A percentile compares a stretch with the other conserved stretches of the same genome.
These are phyloP conservation scores for Dryas iulia DNA, from an alignment of 1,140 invertebrate genomes.

Conservation along the genomic window DNA sequence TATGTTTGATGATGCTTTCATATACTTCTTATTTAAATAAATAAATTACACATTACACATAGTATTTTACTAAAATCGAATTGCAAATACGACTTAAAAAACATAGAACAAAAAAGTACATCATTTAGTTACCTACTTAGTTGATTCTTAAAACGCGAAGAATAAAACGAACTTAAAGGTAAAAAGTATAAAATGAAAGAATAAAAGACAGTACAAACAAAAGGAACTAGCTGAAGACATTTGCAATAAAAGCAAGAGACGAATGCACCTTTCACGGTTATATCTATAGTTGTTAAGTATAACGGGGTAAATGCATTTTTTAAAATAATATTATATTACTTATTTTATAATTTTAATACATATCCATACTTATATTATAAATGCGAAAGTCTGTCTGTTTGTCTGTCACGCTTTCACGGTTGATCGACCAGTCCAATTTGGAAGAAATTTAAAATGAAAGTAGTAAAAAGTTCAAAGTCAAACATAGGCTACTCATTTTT, in stretches of 20 bases:
- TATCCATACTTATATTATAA: too few species aligned
- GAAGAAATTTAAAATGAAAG: too few species aligned
- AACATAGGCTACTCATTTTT: too few species aligned
- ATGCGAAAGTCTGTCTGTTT: too few species aligned
- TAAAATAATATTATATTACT: background rate
- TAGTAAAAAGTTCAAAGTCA: too few species aligned
- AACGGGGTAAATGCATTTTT: constrained; percentile 18
- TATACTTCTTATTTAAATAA: too few species aligned
- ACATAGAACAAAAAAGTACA: background rate
- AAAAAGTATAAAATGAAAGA: constrained; percentile 4
- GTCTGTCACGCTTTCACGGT: too few species aligned
- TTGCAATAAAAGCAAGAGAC: constrained; percentile 23
- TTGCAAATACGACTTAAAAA: too few species aligned
- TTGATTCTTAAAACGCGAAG: background rate
- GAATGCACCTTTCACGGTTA: constrained; percentile 27
- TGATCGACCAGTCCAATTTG: too few species aligned
- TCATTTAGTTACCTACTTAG: background rate
- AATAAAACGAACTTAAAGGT: background rate
- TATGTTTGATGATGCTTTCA: too few species aligned
- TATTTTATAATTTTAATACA: background rate
- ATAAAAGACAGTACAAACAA: constrained; percentile 13
- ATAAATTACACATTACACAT: too few species aligned
- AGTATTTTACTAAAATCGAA: too few species aligned
- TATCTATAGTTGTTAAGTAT: background rate
- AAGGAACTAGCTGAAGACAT: constrained; percentile 10